Evolutionary conservation across 2,888 invertebrate genomes (phyloP).

Genomic region (Podabrus alpinus): DNA sequence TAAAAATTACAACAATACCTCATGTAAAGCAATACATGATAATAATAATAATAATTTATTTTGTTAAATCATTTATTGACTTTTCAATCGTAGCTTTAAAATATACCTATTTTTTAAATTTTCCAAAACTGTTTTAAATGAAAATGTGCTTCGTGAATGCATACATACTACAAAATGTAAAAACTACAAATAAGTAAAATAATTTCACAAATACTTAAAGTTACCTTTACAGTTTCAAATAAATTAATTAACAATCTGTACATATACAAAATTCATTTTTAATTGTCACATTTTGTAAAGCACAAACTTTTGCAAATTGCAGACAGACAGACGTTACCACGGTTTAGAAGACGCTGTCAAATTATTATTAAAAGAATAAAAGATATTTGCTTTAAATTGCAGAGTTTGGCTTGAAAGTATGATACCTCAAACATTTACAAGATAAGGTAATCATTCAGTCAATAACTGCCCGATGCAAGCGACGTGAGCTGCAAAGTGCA

Average conservation of each 20-base stretch:
- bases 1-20: not conserved
- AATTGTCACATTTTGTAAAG: constrained; percentile 25
- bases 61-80: constrained; percentile 40
- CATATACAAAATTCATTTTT: constrained; percentile 11
- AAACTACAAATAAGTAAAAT: constrained; percentile 8
- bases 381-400: not conserved
- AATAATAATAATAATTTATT: not conserved
- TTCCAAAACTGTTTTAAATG: constrained; percentile 36
- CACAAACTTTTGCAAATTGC: constrained; percentile 24
- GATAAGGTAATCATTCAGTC: not conserved
- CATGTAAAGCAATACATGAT: too few relatives aligned
- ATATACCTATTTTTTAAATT: constrained; percentile 37
- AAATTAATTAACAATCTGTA: constrained; percentile 17
- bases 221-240: constrained; percentile 15
- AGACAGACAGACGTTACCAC: constrained; percentile 12
- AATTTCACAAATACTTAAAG: constrained; percentile 12
- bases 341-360: not conserved
- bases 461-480: not conserved
- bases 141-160: constrained; percentile 32
- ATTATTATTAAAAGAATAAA: not conserved
- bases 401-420: not conserved
- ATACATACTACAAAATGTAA: constrained; percentile 11
- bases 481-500: not conserved
- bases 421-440: not conserved
- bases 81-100: constrained; percentile 42